Base-by-base conservation (phyloP, 2,888 invertebrate species). In the Macrosiphum euphorbiae region DNA sequence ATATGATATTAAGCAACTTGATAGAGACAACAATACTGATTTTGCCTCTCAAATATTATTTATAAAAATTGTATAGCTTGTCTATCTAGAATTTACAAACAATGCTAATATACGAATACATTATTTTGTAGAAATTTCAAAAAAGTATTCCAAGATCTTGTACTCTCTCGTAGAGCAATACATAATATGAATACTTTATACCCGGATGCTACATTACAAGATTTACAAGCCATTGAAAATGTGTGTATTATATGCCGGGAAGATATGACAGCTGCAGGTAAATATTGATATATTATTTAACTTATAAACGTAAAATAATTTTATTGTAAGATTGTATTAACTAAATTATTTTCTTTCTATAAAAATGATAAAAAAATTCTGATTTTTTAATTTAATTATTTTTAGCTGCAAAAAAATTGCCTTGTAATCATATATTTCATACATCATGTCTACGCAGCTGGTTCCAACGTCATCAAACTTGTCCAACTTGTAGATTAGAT, bases 391-490 rank as follows among this genome's bases (percentile, higher is more conserved):
- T 3, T 85, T 85, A 20, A 7, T 85, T 44, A 41, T 89, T 94
- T 94, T 50, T 96, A 95, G 97, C 97, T 91, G 98, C 99, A 85
- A 99, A 99, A 96, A 99, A 99, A 96, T 96, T 99, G 95, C 99
- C 99, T 0, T 99, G 99, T 96, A 99, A 99, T 96, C 99, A 99
- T 96, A 99, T 99, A 95, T 99, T 99, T 97, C 99, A 99, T 96
- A 98, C 99, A 88, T 98, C 98, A 93, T 99, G 99, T 96, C 97
- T 99, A 94, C 97, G 99, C 90, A 99, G 99, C 84, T 99, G 99
- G 99, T 99, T 99, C 96, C 99, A 99, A 96, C 97, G 99, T 20
- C 99, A 99, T 96, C 99, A 99, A 96, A 99, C 99, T 10, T 99
- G 99, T 96, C 99, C 99, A 1, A 99, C 99, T 10, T 99, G 99